Conservation (phyloP, 2,888 invertebrate genomes). For the Lithophane semibrunnea region DNA sequence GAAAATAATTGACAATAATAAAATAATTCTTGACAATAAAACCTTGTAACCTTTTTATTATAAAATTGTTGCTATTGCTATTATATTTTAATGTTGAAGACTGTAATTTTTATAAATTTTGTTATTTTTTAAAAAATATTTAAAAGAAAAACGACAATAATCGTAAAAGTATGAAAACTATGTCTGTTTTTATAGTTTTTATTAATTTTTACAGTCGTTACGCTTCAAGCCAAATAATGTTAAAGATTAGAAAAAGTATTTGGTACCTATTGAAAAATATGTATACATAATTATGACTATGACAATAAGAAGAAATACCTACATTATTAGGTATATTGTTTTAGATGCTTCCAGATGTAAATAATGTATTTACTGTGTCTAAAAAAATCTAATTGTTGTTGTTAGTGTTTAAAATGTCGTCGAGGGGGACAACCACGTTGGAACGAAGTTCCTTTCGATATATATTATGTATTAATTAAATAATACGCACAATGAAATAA, state of each 20-base stretch:
- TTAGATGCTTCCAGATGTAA: conserved; percentile 43
- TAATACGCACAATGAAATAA: neutral
- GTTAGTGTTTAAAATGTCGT: conserved; percentile 24
- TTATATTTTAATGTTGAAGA: conserved; percentile 53
- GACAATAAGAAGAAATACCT: conserved; percentile 41
- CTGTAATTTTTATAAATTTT: conserved; percentile 58
- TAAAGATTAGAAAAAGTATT: conserved; percentile 14
- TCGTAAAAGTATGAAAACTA: conserved; percentile 16
- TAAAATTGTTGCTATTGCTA: conserved; percentile 52
- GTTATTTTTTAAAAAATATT: conserved; percentile 22
- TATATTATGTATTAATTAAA: neutral
- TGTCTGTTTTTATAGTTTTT: conserved; percentile 34
- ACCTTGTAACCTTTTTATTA: conserved; percentile 35
- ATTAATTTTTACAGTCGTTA: conserved; percentile 55
- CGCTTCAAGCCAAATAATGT: conserved; percentile 35
- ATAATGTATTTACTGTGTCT: conserved; percentile 34
- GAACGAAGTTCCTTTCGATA: neutral
- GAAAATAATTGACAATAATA: conserved; percentile 57
- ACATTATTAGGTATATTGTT: conserved; percentile 14
- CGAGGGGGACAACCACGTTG: neutral
- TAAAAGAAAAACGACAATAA: conserved; percentile 42
- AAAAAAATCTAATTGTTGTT: conserved; percentile 35
- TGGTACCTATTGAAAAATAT: neutral
- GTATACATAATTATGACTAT: conserved; percentile 5
- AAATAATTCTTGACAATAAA: conserved; percentile 54